Conservation (phyloP, 1,140 invertebrate genomes). For the Lepidotrigona ventralis region DNA sequence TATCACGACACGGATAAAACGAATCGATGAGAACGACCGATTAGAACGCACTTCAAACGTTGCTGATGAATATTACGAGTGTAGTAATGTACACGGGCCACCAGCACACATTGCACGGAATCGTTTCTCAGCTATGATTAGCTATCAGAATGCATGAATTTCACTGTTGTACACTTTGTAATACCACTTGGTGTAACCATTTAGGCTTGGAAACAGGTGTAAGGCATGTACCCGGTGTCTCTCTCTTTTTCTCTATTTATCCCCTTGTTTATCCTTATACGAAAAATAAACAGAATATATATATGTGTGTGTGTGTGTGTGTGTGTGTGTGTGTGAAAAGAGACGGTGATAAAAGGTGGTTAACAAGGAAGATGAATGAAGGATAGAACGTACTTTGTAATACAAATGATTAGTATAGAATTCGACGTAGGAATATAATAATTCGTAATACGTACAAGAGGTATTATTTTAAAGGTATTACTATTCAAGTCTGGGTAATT, state of each 20-base stretch:
- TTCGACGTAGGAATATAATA: neutral
- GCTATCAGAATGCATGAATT: constrained; percentile 40
- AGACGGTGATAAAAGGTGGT: constrained; percentile 25
- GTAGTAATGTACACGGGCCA: constrained; percentile 6
- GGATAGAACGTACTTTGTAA: constrained; percentile 46
- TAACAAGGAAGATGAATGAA: neutral
- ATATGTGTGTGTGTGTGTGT: no score
- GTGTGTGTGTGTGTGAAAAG: constrained; percentile 37
- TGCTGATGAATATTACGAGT: constrained; percentile 8
- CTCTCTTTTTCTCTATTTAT: constrained; percentile 29
- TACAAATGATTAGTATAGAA: constrained; percentile 1
- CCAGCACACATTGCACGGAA: constrained; percentile 34
- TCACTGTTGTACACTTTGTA: constrained; percentile 49
- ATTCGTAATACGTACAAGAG: no score
- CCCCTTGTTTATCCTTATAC: constrained; percentile 40
- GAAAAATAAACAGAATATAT: constrained; percentile 62
- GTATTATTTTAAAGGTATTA: no score
- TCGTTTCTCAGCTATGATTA: constrained; percentile 17
- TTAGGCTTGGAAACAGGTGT: constrained; percentile 64
- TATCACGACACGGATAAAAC: neutral
- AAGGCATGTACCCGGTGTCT: constrained; percentile 33
- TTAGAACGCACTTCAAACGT: constrained; percentile 41
- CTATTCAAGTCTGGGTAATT: neutral
- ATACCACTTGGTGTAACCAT: constrained; percentile 48
- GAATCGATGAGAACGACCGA: constrained; percentile 38